phyloP scores from a whole-genome alignment of 1,140 invertebrate genomes.

The Bacillus rossius region DNA sequence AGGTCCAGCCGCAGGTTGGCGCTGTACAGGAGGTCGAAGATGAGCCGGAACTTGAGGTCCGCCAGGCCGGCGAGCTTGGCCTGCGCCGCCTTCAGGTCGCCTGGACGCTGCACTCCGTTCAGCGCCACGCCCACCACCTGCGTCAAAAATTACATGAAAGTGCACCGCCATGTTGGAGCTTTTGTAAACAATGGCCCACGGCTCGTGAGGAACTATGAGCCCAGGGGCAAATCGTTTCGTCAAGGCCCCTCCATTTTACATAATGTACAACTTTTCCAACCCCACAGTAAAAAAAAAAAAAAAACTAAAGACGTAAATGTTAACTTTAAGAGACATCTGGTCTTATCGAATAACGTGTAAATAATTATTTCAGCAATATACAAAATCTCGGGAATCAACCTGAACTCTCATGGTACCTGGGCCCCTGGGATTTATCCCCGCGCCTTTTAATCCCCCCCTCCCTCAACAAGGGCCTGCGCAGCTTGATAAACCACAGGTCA shows the following conservation, averaged over 20 bases:
- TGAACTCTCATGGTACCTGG: too few relatives aligned
- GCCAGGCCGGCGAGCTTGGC: constrained; percentile 49
- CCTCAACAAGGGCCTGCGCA: too few relatives aligned
- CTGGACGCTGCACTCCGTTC: constrained; percentile 53
- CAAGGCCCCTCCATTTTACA: neutral
- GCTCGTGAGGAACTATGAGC: neutral
- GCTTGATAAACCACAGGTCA: too few relatives aligned
- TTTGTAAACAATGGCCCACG: neutral
- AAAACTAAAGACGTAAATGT: too few relatives aligned
- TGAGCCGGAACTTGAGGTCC: constrained; percentile 58
- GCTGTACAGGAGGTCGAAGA: constrained; percentile 58
- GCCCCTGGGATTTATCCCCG: too few relatives aligned
- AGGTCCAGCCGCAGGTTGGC: constrained; percentile 55
- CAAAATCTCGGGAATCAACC: too few relatives aligned
- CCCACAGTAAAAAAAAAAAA: too few relatives aligned
- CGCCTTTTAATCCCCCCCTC: too few relatives aligned
- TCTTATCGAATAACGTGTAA: too few relatives aligned
- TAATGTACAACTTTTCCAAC: neutral
- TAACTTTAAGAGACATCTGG: too few relatives aligned
- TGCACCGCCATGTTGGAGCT: neutral
- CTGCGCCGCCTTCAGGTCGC: constrained; percentile 51
- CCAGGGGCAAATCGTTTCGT: neutral
- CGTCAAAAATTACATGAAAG: too few relatives aligned
- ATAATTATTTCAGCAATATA: too few relatives aligned
- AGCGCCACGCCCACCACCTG: constrained; percentile 61